These are phyloP conservation scores for Pristionchus arcanus DNA, from an alignment of 2,888 invertebrate species.

Conservation along the genomic window DNA sequence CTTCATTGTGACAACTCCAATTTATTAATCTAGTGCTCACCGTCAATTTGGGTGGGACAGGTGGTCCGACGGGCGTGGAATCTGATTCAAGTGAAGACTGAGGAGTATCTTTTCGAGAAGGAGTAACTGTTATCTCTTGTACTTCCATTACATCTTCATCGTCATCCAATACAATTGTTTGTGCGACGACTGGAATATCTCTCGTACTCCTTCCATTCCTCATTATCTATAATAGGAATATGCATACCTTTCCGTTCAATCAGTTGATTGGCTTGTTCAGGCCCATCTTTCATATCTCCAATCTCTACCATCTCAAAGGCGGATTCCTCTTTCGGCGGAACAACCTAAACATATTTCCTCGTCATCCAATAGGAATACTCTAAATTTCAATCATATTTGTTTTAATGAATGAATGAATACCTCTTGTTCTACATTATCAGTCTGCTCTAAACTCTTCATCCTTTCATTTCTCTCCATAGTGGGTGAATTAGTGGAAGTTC, in stretches of 20 bases:
- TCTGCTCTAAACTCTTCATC: background rate
- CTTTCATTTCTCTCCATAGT: background rate
- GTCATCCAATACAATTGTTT: constrained; percentile 20
- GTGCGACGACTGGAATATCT: too few species aligned
- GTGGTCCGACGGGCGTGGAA: background rate
- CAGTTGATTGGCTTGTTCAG: too few species aligned
- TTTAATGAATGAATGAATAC: background rate
- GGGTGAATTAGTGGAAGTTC: constrained; percentile 17
- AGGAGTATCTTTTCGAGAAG: background rate
- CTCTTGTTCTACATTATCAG: background rate
- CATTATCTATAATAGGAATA: too few species aligned
- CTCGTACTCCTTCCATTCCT: too few species aligned
- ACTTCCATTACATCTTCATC: constrained; percentile 24
- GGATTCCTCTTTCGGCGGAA: too few species aligned
- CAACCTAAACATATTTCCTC: background rate
- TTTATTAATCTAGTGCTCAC: background rate
- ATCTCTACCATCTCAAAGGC: background rate
- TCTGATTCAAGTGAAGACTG: background rate
- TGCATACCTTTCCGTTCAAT: too few species aligned
- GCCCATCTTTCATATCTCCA: background rate
- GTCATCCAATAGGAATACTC: background rate
- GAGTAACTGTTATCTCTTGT: background rate
- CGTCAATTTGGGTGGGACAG: background rate
- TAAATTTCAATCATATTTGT: background rate
- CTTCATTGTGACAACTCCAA: too few species aligned